Percentiles rank a stretch among this genome's conserved stretches.
These are phyloP conservation scores for Gnathonemus longibarbis DNA, from an alignment of 2,113 vertebrate species.

Conservation along the genomic window DNA sequence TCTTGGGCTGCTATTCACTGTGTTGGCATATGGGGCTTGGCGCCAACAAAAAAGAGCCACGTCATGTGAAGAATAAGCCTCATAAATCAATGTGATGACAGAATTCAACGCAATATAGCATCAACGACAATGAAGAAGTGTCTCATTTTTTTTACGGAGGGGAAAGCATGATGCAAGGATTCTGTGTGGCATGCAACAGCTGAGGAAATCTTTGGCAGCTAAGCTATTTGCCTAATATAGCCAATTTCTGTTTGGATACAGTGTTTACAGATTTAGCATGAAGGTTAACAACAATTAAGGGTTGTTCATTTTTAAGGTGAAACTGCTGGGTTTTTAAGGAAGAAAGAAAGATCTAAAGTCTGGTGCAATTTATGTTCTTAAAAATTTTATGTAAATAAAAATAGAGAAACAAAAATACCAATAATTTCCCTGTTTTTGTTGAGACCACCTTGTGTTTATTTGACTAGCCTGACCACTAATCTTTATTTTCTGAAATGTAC, in stretches of 20 bases:
- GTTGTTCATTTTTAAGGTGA: not conserved
- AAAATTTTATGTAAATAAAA: not conserved
- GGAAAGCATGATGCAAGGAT: slow-evolving; percentile 5
- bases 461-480: not conserved
- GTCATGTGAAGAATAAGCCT: not conserved
- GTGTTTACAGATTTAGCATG: not conserved
- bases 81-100: not conserved
- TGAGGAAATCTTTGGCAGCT: slow-evolving; percentile 6
- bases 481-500: not conserved
- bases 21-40: not conserved
- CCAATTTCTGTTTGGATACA: not conserved
- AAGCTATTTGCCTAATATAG: slow-evolving; percentile 7
- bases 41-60: not conserved
- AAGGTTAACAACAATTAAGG: not conserved
- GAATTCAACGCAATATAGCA: not conserved
- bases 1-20: not conserved
- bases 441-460: not conserved
- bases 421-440: not conserved
- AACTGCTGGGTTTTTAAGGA: not conserved
- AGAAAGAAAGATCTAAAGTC: not conserved
- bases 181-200: not conserved
- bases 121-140: not conserved
- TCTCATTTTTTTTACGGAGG: not conserved
- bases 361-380: not conserved
- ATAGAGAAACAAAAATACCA: not conserved